These are phyloP conservation scores for Lagodon rhomboides DNA, from an alignment of 2,797 vertebrate species.

Conservation along the genomic window DNA sequence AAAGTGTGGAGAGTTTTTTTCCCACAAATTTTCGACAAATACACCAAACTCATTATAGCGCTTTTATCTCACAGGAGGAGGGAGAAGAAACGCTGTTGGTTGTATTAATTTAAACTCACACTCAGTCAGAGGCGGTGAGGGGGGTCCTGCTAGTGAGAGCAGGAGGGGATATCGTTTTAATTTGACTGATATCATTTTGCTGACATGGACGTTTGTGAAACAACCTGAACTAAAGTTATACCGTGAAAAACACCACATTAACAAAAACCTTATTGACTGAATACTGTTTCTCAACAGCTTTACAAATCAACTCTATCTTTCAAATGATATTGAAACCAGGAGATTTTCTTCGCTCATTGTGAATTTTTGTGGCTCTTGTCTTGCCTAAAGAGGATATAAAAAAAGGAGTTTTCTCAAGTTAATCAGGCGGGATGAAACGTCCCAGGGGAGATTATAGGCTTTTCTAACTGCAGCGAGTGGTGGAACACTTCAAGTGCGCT, in stretches of 20 bases:
- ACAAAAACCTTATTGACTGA: neutral
- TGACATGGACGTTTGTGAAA: conserved; percentile 26
- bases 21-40: conserved; percentile 2
- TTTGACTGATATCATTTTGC: conserved; percentile 37
- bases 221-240: neutral
- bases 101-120: conserved; percentile 17
- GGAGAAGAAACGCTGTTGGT: conserved; percentile 25
- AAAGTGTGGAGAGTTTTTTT: neutral
- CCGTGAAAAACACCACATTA: neutral
- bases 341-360: neutral
- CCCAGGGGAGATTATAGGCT: conserved; percentile 17
- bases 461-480: conserved; percentile 30
- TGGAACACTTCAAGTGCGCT: conserved; percentile 17
- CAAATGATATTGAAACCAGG: neutral
- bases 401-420: neutral
- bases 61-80: conserved; percentile 16
- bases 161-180: conserved; percentile 10
- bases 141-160: conserved; percentile 14
- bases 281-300: neutral
- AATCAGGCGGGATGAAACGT: conserved; percentile 20
- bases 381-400: conserved; percentile 8
- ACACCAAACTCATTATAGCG: conserved; percentile 19
- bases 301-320: neutral
- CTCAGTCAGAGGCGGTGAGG: neutral
- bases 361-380: conserved; percentile 1